A percentile compares a stretch with the other conserved stretches of the same genome.
These are phyloP conservation scores for Cerastis leucographa DNA, from an alignment of 2,888 invertebrate genomes.

Conservation along the genomic window DNA sequence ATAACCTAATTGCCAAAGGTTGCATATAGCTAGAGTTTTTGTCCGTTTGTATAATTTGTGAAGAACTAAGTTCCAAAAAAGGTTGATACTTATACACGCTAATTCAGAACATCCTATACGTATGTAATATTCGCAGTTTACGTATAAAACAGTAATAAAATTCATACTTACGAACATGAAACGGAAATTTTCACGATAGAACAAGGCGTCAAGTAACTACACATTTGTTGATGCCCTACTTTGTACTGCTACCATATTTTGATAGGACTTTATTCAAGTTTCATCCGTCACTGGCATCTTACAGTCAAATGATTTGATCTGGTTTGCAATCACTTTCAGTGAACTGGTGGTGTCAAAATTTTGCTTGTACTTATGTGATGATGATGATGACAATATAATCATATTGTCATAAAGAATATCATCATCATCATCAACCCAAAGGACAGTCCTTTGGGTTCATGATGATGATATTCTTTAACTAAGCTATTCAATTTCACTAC, in stretches of 20 bases:
- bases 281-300: neutral
- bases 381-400: neutral
- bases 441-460: too few species aligned
- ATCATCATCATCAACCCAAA: slow-evolving; percentile 1
- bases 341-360: too few species aligned
- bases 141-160: slow-evolving; percentile 18
- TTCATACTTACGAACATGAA: slow-evolving; percentile 6
- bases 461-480: slow-evolving; percentile 18
- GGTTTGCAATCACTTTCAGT: neutral
- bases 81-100: slow-evolving; percentile 29
- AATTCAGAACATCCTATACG: slow-evolving; percentile 45
- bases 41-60: slow-evolving; percentile 31
- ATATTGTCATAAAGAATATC: too few species aligned
- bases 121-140: slow-evolving; percentile 17
- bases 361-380: too few species aligned
- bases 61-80: slow-evolving; percentile 38
- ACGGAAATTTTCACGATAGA: slow-evolving; percentile 6
- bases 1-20: slow-evolving; percentile 1
- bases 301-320: neutral
- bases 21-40: slow-evolving; percentile 6
- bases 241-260: neutral
- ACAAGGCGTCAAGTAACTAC: neutral
- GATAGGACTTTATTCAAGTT: neutral
- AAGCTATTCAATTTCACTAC: slow-evolving; percentile 6
- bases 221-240: neutral